Percentiles rank a stretch among this genome's conserved stretches.
phyloP scores from a whole-genome alignment of 2,113 vertebrate genomes.

The Protobothrops flavoviridis region DNA sequence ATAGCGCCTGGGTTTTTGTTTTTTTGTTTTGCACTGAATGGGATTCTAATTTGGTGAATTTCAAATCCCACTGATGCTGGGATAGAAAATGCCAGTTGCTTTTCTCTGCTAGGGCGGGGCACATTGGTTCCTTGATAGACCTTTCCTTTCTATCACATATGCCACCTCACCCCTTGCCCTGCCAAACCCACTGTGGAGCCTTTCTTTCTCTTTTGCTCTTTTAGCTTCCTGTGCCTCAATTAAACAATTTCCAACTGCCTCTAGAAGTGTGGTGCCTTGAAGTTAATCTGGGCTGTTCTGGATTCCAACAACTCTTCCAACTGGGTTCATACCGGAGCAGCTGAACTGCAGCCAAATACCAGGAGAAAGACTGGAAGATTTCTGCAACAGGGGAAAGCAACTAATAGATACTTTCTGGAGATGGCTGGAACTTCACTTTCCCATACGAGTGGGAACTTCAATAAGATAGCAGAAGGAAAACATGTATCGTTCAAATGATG shows the following conservation, averaged over 20 bases:
- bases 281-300: not conserved
- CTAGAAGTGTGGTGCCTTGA: not conserved
- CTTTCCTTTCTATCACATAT: not conserved
- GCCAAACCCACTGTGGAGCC: not conserved
- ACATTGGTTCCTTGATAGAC: not conserved
- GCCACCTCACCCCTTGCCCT: not conserved
- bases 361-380: not conserved
- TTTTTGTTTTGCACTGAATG: not conserved
- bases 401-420: not conserved
- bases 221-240: not conserved
- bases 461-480: not conserved
- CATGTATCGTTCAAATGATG: not conserved
- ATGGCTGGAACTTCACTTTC: not conserved
- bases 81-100: not conserved
- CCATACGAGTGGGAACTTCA: not conserved
- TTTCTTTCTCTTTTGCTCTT: not conserved
- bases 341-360: not conserved
- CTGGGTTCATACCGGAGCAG: not conserved
- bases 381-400: not conserved
- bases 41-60: not conserved
- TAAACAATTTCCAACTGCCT: not conserved
- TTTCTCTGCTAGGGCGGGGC: not conserved
- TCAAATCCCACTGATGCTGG: not conserved
- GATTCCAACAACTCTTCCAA: not conserved
- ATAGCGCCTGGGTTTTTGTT: not conserved